Evolutionary conservation across 1,140 invertebrate species (phyloP).

Genomic region (Drosophila trapezifrons): DNA sequence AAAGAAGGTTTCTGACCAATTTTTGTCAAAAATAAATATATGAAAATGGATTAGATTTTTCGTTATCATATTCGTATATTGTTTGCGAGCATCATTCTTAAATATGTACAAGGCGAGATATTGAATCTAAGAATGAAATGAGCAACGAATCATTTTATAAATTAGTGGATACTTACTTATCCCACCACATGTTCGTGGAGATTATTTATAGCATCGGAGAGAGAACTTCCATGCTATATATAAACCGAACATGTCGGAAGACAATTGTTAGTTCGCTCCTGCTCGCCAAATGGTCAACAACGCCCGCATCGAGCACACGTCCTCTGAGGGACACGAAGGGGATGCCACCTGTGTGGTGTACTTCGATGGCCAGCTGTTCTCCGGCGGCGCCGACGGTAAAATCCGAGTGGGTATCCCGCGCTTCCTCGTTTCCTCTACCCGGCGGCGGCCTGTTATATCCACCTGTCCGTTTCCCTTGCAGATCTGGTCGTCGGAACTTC

Average conservation of each 20-base stretch:
- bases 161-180: background rate
- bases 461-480: slow-evolving; percentile 9
- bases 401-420: slow-evolving; percentile 71
- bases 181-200: background rate
- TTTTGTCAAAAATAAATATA: too few species aligned
- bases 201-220: slow-evolving; percentile 33
- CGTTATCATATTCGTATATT: too few species aligned
- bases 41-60: too few species aligned
- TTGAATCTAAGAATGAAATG: too few species aligned
- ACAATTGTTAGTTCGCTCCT: slow-evolving; percentile 34
- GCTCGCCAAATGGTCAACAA: slow-evolving; percentile 48
- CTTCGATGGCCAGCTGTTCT: slow-evolving; percentile 71
- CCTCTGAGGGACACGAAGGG: slow-evolving; percentile 76
- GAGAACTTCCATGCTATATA: slow-evolving; percentile 29
- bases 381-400: slow-evolving; percentile 84
- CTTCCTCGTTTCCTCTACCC: background rate
- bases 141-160: background rate
- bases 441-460: background rate
- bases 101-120: too few species aligned
- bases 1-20: too few species aligned
- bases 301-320: slow-evolving; percentile 65
- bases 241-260: slow-evolving; percentile 6
- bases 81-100: too few species aligned
- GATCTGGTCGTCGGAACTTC: slow-evolving; percentile 62
- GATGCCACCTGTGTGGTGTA: slow-evolving; percentile 74